Evolutionary conservation across 2,797 vertebrate species (phyloP), one percentile per base, ranked within the genome.

Genomic region (Hippocampus kuda): DNA sequence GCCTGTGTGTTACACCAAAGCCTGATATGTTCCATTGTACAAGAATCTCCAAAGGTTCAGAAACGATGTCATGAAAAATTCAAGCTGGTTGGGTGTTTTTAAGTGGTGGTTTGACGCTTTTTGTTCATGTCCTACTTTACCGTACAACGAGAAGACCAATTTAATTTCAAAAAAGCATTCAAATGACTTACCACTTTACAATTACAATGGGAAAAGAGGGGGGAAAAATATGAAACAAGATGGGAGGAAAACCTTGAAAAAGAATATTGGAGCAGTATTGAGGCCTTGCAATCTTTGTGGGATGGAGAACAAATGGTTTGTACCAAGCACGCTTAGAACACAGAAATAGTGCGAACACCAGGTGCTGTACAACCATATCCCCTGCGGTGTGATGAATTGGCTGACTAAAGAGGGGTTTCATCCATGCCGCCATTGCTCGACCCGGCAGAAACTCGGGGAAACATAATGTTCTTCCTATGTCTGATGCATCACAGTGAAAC

Each of bases 351-450:
- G 85, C 80, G 88, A 89, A 90, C 91, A 91, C 91, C 91, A 92
- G 91, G 91, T 92, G 91, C 88, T 90, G 87, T 84, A 87, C 83
- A 91, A 90, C 91, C 90, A 89, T 90, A 90, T 90, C 91, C 91
- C 91, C 91, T 87, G 90, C 88, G 85, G 91, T 87, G 90, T 92
- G 91, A 92, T 92, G 89, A 91, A 92, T 92, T 88, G 90, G 87
- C 91, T 82, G 86, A 90, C 89, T 91, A 91, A 92, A 91, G 89
- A 89, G 89, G 89, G 89, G 89, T 89, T 90, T 91, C 89, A 90
- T 91, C 91, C 90, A 88, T 84, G 80, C 77, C 84, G 70, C 83
- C 83, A 89, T 85, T 77, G 85, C 85, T 84, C 79, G 87, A 82
- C 69, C 82, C 87, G 85, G 88, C 83, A 85, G 84, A 86, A 72